These are phyloP conservation scores for Mactromeris polynyma DNA, from an alignment of 2,888 invertebrate genomes.

Conservation along the genomic window DNA sequence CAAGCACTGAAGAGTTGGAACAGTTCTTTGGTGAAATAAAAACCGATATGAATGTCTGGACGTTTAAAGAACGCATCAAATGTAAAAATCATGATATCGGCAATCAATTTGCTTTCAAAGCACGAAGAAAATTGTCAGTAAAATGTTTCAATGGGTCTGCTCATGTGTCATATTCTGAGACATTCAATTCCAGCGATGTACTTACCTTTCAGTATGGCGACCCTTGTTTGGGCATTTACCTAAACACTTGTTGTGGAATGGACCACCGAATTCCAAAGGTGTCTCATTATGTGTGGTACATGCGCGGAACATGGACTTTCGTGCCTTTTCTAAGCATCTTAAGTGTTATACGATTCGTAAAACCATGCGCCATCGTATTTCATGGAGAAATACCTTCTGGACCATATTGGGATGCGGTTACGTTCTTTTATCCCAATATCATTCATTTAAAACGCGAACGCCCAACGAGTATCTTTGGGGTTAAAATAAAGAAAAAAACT, in stretches of 20 bases:
- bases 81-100: neutral
- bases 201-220: neutral
- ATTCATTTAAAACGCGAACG: slow-evolving; percentile 14
- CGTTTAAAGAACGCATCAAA: neutral
- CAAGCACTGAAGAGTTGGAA: neutral
- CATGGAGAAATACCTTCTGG: slow-evolving; percentile 14
- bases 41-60: neutral
- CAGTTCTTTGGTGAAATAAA: neutral
- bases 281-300: slow-evolving; percentile 24
- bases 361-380: slow-evolving; percentile 17
- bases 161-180: neutral
- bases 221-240: neutral
- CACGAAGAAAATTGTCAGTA: neutral
- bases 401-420: neutral
- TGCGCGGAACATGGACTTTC: neutral
- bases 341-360: slow-evolving; percentile 27
- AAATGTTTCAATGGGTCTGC: neutral
- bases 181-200: neutral
- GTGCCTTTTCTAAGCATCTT: neutral
- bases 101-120: neutral
- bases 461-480: neutral
- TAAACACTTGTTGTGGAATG: neutral
- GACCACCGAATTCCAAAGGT: slow-evolving; percentile 14
- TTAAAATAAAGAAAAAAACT: neutral
- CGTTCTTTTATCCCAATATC: slow-evolving; percentile 12